Percentiles rank a stretch among this genome's conserved stretches.
Conservation (phyloP, 1,140 invertebrate species). For the Pogonognathellus flavescens region DNA sequence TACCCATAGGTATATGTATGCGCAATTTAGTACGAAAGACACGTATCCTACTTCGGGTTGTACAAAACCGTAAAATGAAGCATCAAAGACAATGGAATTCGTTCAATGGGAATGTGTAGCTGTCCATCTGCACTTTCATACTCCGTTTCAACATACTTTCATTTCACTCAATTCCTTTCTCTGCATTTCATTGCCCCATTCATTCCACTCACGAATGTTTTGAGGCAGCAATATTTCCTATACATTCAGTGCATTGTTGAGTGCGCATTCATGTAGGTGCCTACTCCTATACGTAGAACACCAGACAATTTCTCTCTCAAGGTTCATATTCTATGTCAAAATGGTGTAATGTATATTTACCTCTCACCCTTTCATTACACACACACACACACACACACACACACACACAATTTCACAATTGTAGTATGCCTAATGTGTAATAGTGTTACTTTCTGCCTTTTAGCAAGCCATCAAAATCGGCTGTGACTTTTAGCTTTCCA, state of each 20-base stretch:
- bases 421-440: no score
- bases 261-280: background rate
- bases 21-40: conserved; percentile 28
- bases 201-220: conserved; percentile 7
- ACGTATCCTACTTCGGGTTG: conserved; percentile 12
- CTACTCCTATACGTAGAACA: background rate
- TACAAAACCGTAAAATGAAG: conserved; percentile 30
- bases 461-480: no score
- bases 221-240: background rate
- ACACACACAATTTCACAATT: no score
- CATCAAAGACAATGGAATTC: conserved; percentile 42
- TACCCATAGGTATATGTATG: background rate
- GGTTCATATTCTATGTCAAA: no score
- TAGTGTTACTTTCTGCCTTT: no score
- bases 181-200: background rate
- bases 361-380: no score
- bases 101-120: background rate
- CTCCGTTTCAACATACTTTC: background rate
- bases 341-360: no score
- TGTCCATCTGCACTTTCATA: background rate
- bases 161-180: conserved; percentile 43
- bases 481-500: no score
- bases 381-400: no score
- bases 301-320: no score
- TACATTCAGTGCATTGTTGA: background rate